Evolutionary conservation across 2,888 invertebrate species (phyloP), one percentile per base, ranked within the genome.

Genomic region (Antitype chi): DNA sequence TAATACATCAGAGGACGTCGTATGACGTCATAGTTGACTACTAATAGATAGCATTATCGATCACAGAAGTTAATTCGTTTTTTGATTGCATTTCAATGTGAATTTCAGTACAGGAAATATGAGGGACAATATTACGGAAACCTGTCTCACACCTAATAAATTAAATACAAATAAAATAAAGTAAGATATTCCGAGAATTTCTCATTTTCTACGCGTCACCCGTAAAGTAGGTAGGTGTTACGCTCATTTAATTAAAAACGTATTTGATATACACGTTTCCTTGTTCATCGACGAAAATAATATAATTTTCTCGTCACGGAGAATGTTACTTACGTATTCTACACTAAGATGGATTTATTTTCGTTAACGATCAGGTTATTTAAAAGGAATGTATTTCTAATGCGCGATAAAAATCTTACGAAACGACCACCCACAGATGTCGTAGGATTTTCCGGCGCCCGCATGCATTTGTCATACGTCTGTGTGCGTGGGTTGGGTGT

Each of bases 211-310:
- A 59, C 49, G 55, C 69, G 60, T 64, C 64, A 62, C 59, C 63
- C 28, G 28, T 76, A 55, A 63, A 63, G 17, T 17, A 62, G 20
- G 67, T 72, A 70, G 15, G 73, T 60, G 55, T 60, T 62, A 72
- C 66, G 17, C n/a, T 75, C 25, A 57, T 69, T 76, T 81, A 76
- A 83, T 82, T 76, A 81, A 70, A 80, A 70, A 55, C 32, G 38
- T 72, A 70, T 80, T 72, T 67, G 38, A 80, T 68, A 72, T 80
- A 84, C 63, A 82, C 69, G 67, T 75, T 76, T 69, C 32, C 72
- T 67, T 60, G 55, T 73, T 76, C 53, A 73, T 64, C 60, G 63
- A 25, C 23, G 73, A 68, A 74, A 70, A 75, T 69, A 60, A 84
- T 68, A 73, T 73, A 32, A 81, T 67, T 49, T 70, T 55, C 49